Evolutionary conservation across 2,888 invertebrate genomes (phyloP).

Genomic region (Ophion ellenae): DNA sequence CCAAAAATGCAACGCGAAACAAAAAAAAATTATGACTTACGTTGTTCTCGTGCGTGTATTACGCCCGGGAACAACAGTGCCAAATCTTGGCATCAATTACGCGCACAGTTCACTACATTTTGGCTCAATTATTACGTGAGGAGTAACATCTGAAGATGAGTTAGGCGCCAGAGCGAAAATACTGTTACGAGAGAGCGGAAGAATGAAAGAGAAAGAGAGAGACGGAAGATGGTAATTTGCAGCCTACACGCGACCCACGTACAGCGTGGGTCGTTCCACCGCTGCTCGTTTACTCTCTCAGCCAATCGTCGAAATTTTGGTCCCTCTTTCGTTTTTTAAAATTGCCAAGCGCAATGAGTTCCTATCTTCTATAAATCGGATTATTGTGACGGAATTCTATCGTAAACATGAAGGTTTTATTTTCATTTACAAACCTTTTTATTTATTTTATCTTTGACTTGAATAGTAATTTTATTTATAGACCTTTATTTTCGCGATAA

Average conservation of each 20-base stretch:
- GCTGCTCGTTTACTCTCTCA: constrained; percentile 32
- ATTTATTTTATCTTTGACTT: no score
- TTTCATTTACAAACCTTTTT: no score
- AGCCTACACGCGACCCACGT: constrained; percentile 50
- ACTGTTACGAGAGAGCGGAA: constrained; percentile 5
- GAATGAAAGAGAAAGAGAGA: constrained; percentile 12
- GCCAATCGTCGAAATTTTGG: constrained; percentile 19
- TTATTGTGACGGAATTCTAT: no score
- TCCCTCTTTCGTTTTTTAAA: constrained; percentile 3
- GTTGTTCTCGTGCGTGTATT: neutral
- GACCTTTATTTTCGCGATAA: no score
- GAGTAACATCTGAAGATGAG: constrained; percentile 11
- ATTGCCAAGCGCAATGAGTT: neutral
- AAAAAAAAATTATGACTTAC: neutral
- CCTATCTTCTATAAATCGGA: no score
- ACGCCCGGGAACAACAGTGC: neutral
- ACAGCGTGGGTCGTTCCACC: constrained; percentile 28
- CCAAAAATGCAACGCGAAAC: neutral
- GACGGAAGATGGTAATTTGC: constrained; percentile 31
- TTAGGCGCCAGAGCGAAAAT: constrained; percentile 36
- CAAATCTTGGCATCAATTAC: neutral
- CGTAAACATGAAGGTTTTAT: no score
- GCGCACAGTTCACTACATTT: neutral
- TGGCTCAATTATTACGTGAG: constrained; percentile 1
- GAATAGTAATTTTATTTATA: no score